These are phyloP conservation scores for Pterophyllum scalare DNA, from an alignment of 2,113 vertebrate species.

Conservation along the genomic window DNA sequence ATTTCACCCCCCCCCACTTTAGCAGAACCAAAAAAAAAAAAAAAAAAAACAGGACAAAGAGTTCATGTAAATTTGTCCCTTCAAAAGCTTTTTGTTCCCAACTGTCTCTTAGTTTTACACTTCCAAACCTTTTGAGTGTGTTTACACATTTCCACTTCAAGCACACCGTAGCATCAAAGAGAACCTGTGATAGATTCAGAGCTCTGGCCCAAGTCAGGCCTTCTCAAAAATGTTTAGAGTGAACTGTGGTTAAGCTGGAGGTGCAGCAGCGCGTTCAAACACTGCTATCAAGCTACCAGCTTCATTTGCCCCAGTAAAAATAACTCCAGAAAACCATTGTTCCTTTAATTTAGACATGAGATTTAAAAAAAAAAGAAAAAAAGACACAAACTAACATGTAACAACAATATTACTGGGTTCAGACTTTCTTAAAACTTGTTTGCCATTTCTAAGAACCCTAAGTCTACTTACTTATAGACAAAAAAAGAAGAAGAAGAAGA, in stretches of 20 bases:
- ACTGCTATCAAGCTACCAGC: conserved; percentile 28
- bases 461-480: neutral
- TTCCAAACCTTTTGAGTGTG: conserved; percentile 12
- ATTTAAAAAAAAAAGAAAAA: neutral
- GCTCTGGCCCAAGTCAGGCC: conserved; percentile 16
- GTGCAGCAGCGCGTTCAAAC: conserved; percentile 10
- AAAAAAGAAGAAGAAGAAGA: neutral
- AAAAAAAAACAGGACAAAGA: neutral
- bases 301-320: conserved; percentile 2
- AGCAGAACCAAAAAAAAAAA: neutral
- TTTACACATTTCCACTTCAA: conserved; percentile 53
- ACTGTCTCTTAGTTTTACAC: neutral
- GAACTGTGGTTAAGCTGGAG: conserved; percentile 11
- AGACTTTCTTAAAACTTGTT: neutral
- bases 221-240: conserved; percentile 45
- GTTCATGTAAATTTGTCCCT: neutral
- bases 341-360: neutral
- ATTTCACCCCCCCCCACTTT: neutral
- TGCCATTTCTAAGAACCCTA: neutral
- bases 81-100: conserved; percentile 4
- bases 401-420: neutral
- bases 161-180: conserved; percentile 42
- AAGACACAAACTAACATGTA: neutral
- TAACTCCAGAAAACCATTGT: neutral
- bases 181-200: conserved; percentile 35